Percentiles rank a stretch among this genome's conserved stretches.
These are phyloP conservation scores for Stigmatopora nigra DNA, from an alignment of 2,113 vertebrate species.

Conservation along the genomic window DNA sequence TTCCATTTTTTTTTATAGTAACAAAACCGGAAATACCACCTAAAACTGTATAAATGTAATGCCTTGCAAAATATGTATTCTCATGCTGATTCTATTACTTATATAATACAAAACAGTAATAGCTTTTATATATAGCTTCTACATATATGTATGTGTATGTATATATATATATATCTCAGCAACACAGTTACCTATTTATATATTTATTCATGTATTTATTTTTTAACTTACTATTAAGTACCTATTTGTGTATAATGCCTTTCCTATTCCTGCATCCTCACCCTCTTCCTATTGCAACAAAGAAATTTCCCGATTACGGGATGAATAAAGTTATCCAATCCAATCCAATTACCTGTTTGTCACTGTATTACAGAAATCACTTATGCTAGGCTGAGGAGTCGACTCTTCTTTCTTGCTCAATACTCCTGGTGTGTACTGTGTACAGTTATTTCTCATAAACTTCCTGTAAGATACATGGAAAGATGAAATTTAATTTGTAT, in stretches of 20 bases:
- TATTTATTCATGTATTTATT: too few relatives aligned
- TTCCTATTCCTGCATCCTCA: too few relatives aligned
- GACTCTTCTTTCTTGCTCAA: slow-evolving; percentile 69
- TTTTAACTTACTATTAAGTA: too few relatives aligned
- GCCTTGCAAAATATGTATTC: neutral
- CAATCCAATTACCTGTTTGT: slow-evolving; percentile 73
- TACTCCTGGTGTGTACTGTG: slow-evolving; percentile 73
- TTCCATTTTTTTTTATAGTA: neutral
- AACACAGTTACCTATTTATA: too few relatives aligned
- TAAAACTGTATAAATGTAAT: slow-evolving; percentile 1
- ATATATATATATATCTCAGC: too few relatives aligned
- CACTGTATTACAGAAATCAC: slow-evolving; percentile 67
- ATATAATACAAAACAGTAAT: neutral
- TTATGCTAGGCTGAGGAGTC: slow-evolving; percentile 60
- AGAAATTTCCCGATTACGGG: too few relatives aligned
- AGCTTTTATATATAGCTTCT: too few relatives aligned
- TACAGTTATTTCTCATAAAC: slow-evolving; percentile 72
- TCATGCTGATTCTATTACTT: neutral
- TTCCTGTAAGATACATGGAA: slow-evolving; percentile 63
- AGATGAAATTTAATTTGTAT: neutral
- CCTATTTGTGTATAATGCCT: too few relatives aligned
- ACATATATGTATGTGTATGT: too few relatives aligned
- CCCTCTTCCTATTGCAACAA: too few relatives aligned
- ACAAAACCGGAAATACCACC: neutral
- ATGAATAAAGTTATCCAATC: too few relatives aligned